These are phyloP conservation scores for Euplexia lucipara DNA, from an alignment of 2,888 invertebrate genomes.

Conservation along the genomic window DNA sequence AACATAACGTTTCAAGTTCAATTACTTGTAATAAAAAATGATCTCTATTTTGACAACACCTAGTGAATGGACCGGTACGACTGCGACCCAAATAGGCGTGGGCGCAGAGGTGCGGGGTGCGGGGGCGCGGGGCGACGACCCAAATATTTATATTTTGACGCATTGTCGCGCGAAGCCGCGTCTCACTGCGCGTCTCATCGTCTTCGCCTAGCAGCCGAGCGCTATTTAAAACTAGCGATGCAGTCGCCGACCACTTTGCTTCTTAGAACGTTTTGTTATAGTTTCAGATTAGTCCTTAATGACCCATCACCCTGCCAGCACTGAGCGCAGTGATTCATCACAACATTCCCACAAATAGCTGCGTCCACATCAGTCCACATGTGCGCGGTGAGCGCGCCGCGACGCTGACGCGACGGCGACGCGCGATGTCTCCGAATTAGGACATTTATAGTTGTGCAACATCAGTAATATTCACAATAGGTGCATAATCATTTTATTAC, in stretches of 20 bases:
- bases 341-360: too few species aligned
- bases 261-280: not conserved
- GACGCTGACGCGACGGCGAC: too few species aligned
- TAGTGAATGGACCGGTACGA: conserved; percentile 4
- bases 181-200: not conserved
- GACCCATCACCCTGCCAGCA: not conserved
- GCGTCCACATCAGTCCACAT: not conserved
- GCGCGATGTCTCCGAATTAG: too few species aligned
- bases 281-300: too few species aligned
- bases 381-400: not conserved
- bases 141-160: conserved; percentile 52
- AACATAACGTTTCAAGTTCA: not conserved
- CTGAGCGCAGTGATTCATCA: not conserved
- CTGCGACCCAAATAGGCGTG: conserved; percentile 20
- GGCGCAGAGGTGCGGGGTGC: conserved; percentile 23
- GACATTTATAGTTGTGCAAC: too few species aligned
- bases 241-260: not conserved
- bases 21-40: not conserved
- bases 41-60: conserved; percentile 11
- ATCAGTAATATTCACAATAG: too few species aligned
- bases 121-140: conserved; percentile 52
- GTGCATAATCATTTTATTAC: too few species aligned
- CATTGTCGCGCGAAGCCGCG: not conserved
- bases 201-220: not conserved
- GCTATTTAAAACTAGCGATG: not conserved